Evolutionary conservation across 2,797 vertebrate genomes (phyloP).

Genomic region (Karalla daura): DNA sequence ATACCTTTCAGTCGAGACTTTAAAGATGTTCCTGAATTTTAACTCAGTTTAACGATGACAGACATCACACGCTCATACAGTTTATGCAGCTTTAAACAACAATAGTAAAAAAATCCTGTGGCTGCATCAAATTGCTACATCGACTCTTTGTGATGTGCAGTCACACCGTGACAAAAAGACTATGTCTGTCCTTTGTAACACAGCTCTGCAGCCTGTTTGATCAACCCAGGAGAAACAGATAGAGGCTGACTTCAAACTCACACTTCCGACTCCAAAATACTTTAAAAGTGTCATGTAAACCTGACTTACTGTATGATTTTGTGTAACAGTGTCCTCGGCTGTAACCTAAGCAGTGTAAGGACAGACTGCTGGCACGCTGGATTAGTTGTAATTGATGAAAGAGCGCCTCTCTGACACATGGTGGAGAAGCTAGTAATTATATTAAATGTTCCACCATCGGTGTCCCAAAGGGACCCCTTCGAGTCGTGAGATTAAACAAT

Average conservation of each 20-base stretch:
- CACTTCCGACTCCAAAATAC: neutral
- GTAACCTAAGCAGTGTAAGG: neutral
- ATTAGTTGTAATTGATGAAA: slow-evolving; percentile 11
- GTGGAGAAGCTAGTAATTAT: neutral
- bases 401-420: neutral
- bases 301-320: neutral
- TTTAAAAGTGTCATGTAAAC: neutral
- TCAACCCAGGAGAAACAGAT: neutral
- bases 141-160: no score
- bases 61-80: no score
- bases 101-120: no score
- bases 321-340: neutral
- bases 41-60: no score
- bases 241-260: neutral
- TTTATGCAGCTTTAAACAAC: no score
- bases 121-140: no score
- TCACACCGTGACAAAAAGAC: neutral
- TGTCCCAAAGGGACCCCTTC: neutral
- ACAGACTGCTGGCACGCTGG: neutral
- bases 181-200: neutral
- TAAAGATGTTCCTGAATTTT: no score
- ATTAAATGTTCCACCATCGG: neutral
- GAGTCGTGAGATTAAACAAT: slow-evolving; percentile 1
- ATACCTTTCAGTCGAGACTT: no score
- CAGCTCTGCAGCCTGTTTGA: neutral